Percentiles rank a stretch among this genome's conserved stretches.
Conservation (phyloP, 2,888 invertebrate genomes). For the Trachelus troglodyta region DNA sequence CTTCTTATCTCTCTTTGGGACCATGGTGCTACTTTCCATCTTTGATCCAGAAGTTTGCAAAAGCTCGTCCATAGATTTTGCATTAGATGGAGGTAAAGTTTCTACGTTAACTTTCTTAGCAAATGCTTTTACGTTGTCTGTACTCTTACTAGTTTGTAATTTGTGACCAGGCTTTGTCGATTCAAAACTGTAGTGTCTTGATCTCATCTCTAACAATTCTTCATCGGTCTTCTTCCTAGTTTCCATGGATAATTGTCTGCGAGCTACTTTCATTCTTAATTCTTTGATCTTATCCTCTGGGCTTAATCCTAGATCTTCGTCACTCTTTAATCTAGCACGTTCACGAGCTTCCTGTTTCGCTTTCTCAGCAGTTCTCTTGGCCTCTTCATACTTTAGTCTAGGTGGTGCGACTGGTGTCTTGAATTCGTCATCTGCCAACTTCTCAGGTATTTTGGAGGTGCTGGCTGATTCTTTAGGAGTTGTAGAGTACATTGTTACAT, state of each 20-base stretch:
- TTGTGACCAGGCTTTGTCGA: slow-evolving; percentile 36
- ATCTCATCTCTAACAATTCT: slow-evolving; percentile 32
- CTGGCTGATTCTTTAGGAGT: background rate
- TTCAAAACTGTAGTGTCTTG: slow-evolving; percentile 46
- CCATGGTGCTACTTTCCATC: slow-evolving; percentile 25
- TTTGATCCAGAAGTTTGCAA: slow-evolving; percentile 30
- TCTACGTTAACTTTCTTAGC: slow-evolving; percentile 46
- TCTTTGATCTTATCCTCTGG: slow-evolving; percentile 75
- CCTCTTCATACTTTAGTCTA: slow-evolving; percentile 66
- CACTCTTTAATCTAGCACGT: slow-evolving; percentile 76
- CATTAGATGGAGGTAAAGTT: slow-evolving; percentile 38
- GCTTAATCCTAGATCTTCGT: slow-evolving; percentile 79
- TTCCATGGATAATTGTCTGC: slow-evolving; percentile 56
- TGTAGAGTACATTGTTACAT: background rate
- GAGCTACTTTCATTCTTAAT: slow-evolving; percentile 67
- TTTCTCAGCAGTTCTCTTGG: slow-evolving; percentile 69
- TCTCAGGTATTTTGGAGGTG: background rate
- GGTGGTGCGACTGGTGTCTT: slow-evolving; percentile 70
- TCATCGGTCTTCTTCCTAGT: slow-evolving; percentile 44
- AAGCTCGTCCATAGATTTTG: slow-evolving; percentile 61
- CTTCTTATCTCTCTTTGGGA: slow-evolving; percentile 64
- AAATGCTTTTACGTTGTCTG: slow-evolving; percentile 58
- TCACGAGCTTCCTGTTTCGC: slow-evolving; percentile 74
- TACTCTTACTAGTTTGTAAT: slow-evolving; percentile 61
- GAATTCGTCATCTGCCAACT: slow-evolving; percentile 55